A percentile compares a stretch with the other conserved stretches of the same genome.
Conservation (phyloP, 2,888 invertebrate species). For the Elegia similella region DNA sequence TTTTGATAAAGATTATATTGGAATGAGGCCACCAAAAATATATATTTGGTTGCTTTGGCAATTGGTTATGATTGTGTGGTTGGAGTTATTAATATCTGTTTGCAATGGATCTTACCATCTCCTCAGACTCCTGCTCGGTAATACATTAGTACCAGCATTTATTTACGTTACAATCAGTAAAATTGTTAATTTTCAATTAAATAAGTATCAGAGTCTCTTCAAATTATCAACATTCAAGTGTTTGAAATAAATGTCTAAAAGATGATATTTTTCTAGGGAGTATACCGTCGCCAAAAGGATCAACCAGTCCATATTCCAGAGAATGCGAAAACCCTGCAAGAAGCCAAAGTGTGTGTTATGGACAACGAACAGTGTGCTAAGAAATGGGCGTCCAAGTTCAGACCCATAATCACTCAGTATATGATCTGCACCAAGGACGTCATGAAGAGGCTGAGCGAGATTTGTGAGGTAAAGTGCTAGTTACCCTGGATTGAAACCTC, state of each 20-base stretch:
- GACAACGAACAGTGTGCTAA: slow-evolving; percentile 72
- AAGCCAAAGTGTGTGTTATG: slow-evolving; percentile 73
- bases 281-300: slow-evolving; percentile 54
- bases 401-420: slow-evolving; percentile 64
- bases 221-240: background rate
- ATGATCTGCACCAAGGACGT: slow-evolving; percentile 76
- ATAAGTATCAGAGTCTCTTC: background rate
- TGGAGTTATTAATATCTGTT: too few relatives aligned
- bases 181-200: too few relatives aligned
- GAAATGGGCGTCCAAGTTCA: slow-evolving; percentile 69
- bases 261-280: slow-evolving; percentile 46
- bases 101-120: too few relatives aligned
- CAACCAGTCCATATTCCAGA: slow-evolving; percentile 43
- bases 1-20: too few relatives aligned
- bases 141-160: too few relatives aligned
- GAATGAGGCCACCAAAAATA: too few relatives aligned
- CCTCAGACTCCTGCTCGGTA: too few relatives aligned
- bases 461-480: slow-evolving; percentile 61
- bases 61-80: too few relatives aligned
- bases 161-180: too few relatives aligned
- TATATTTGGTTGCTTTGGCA: too few relatives aligned
- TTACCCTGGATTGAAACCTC: too few relatives aligned
- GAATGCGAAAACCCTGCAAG: slow-evolving; percentile 65
- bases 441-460: slow-evolving; percentile 65
- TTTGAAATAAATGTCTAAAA: too few relatives aligned